Evolutionary conservation across 2,888 invertebrate species (phyloP).

Genomic region (Drosophila atripex): DNA sequence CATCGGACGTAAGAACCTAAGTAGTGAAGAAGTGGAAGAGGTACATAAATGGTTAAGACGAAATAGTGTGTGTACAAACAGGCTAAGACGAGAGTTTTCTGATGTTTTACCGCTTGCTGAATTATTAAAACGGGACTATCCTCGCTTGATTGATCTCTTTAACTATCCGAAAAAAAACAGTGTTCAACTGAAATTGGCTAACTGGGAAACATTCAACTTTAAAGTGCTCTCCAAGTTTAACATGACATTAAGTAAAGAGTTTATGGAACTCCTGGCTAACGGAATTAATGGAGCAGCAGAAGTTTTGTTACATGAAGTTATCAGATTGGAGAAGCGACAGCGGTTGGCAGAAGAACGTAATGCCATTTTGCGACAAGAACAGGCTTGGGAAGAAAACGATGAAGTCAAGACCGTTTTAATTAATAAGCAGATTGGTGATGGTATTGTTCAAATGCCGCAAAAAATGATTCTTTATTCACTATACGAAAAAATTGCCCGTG

Average conservation of each 20-base stretch:
- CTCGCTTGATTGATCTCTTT: constrained; percentile 90
- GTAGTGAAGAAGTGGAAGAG: constrained; percentile 54
- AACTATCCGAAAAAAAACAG: constrained; percentile 90
- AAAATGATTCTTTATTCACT: constrained; percentile 83
- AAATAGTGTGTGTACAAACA: constrained; percentile 43
- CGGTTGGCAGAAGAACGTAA: constrained; percentile 51
- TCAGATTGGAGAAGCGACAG: constrained; percentile 63
- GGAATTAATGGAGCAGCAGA: constrained; percentile 88
- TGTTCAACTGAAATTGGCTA: constrained; percentile 88
- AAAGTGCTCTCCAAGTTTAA: constrained; percentile 88
- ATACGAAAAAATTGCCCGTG: constrained; percentile 74
- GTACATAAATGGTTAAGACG: constrained; percentile 61
- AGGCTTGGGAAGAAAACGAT: constrained; percentile 77
- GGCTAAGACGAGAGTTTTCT: constrained; percentile 89
- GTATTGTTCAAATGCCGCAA: constrained; percentile 82
- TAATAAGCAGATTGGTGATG: constrained; percentile 81
- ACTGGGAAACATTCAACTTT: constrained; percentile 91
- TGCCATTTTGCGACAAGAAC: constrained; percentile 64
- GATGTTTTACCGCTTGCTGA: constrained; percentile 89
- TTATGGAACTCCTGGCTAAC: constrained; percentile 87
- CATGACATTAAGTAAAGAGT: constrained; percentile 69
- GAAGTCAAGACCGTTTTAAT: constrained; percentile 79
- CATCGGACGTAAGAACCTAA: constrained; percentile 46
- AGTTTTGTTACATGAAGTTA: constrained; percentile 85
- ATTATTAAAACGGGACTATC: constrained; percentile 88